These are phyloP conservation scores for Drosophila pegasa DNA, from an alignment of 2,888 invertebrate genomes.

Conservation along the genomic window DNA sequence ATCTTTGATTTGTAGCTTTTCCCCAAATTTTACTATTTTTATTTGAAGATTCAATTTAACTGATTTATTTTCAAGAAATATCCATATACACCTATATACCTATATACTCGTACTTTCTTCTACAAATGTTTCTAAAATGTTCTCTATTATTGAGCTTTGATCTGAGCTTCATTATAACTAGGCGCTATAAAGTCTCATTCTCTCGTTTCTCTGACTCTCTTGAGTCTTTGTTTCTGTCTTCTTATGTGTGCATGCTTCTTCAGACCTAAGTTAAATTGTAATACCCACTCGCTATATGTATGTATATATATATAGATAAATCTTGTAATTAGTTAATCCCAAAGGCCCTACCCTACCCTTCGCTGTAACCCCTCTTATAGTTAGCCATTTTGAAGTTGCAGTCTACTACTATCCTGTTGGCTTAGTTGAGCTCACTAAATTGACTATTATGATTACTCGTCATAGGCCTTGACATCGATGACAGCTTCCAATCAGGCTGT, in stretches of 20 bases:
- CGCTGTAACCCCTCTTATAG: constrained; percentile 43
- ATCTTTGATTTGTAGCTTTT: not conserved
- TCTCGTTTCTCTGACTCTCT: constrained; percentile 9
- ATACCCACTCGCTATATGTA: not conserved
- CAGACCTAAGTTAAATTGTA: not conserved
- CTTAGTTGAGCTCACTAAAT: constrained; percentile 15
- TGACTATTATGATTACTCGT: not conserved
- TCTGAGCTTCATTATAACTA: not conserved
- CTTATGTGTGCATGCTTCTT: constrained; percentile 54
- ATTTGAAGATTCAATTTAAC: not conserved
- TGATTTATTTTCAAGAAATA: not conserved
- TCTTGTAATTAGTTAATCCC: constrained; percentile 15
- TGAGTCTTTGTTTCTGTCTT: constrained; percentile 21
- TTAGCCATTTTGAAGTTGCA: constrained; percentile 57
- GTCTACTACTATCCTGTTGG: constrained; percentile 3
- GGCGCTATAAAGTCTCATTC: not conserved
- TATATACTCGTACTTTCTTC: not conserved
- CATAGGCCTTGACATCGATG: constrained; percentile 86
- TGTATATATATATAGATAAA: constrained; percentile 11
- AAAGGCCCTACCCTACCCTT: constrained; percentile 11
- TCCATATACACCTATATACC: not conserved
- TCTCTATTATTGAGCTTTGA: not conserved
- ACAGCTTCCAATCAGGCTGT: constrained; percentile 87
- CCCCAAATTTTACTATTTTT: not conserved
- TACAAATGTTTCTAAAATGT: not conserved